Base-by-base conservation (phyloP, 2,113 vertebrate genomes). In the Mormoops blainvillei region DNA sequence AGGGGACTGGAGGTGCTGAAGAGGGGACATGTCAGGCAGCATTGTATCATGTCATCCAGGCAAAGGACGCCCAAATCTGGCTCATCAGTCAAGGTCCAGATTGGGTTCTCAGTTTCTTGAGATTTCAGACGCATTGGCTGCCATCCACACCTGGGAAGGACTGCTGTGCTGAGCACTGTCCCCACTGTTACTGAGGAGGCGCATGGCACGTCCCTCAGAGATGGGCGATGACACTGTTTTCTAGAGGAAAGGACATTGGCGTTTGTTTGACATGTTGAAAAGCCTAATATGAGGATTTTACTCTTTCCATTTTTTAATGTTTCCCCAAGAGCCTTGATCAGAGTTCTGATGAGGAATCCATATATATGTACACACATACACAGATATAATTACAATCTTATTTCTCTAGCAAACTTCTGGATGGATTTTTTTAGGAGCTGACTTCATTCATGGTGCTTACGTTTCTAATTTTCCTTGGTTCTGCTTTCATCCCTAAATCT, bases 281-380 rank as follows among this genome's bases (percentile, higher is more conserved):
- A 68, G 70, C 20, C 5, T 80, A 1, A 89, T 73, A 67, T 33
- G 50, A 89, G 5, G 43, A 68, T 41, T 19, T 68, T 76, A 45
- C 3, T 63, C 36, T 82, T 56, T 61, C 36, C 33, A 4, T 50
- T 77, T 68, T 70, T 38, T 43, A 50, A 18, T 88, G 71, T 56
- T 88, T 91, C 73, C 31, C 22, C 54, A 48, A 71, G n/a, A 70
- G 67, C 63, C 70, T 83, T 28, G 48, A 92, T 56, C 41, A 85
- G 31, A 63, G 56, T 20, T n/a, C 45, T 74, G 65, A 10, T 76
- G 41, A 84, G n/a, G 38, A 86, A 58, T 31, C 18, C 12, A 48
- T 43, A 74, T 20, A 24, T 20, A 38, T 10, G 9, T 5, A 31
- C 19, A 50, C 26, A 52, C 15, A 76, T 3, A 43, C 22, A 48